A percentile compares a stretch with the other conserved stretches of the same genome.
Conservation (phyloP, 2,113 vertebrate species). For the Fregata magnificens region DNA sequence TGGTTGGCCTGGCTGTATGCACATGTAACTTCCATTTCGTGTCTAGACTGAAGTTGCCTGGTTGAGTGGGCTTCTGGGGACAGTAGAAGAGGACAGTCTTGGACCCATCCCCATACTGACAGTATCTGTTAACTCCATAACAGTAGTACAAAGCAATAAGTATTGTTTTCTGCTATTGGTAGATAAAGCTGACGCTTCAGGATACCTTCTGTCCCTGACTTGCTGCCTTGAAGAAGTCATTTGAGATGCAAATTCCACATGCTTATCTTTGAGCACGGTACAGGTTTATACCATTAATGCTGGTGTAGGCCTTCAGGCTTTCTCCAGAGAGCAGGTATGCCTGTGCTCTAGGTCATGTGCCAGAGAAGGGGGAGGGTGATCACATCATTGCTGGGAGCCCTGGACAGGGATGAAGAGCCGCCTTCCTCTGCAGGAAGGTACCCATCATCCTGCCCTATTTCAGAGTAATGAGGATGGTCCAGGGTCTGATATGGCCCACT, state of each 20-base stretch:
- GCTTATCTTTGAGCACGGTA: background rate
- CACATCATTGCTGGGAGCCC: background rate
- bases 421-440: background rate
- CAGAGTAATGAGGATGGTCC: background rate
- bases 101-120: background rate
- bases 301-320: background rate
- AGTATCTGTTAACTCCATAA: background rate
- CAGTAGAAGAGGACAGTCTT: background rate
- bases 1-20: background rate
- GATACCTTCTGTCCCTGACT: background rate
- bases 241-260: background rate
- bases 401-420: background rate
- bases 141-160: background rate
- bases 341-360: background rate
- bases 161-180: background rate
- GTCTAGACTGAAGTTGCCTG: background rate
- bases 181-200: background rate
- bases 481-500: background rate
- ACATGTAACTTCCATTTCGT: background rate
- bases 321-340: rapidly evolving
- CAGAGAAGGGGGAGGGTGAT: background rate
- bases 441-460: background rate
- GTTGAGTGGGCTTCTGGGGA: background rate
- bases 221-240: background rate
- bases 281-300: background rate